Evolutionary conservation across 2,888 invertebrate genomes (phyloP).

Genomic region (Eugnorisma glareosa): DNA sequence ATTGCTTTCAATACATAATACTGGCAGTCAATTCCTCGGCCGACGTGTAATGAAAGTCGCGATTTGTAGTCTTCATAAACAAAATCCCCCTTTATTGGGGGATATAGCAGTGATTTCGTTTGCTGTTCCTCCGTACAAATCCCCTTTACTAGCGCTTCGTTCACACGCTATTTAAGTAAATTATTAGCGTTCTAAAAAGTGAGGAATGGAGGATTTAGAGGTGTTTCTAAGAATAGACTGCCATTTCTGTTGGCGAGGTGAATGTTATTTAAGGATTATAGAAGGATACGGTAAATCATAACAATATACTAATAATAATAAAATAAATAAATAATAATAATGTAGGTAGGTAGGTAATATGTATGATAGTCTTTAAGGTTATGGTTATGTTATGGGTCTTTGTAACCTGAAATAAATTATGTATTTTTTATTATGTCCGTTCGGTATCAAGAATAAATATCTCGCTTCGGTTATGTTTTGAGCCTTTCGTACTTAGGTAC

Average conservation of each 20-base stretch:
- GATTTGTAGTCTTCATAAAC: conserved; percentile 89
- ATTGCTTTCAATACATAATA: conserved; percentile 87
- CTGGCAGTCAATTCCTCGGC: conserved; percentile 83
- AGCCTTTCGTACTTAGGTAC: not conserved
- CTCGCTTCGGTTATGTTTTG: not conserved
- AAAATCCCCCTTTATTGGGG: conserved; percentile 87
- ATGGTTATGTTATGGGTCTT: too few species aligned
- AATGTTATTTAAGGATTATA: conserved; percentile 2
- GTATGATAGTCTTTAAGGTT: too few species aligned
- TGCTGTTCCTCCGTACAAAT: conserved; percentile 66
- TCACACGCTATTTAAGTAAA: conserved; percentile 65
- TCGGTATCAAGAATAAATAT: not conserved
- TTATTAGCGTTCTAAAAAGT: conserved; percentile 59
- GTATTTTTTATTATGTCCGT: too few species aligned
- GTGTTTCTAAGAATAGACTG: conserved; percentile 26
- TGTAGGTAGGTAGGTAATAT: too few species aligned
- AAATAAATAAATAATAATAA: too few species aligned
- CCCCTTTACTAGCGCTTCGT: conserved; percentile 56
- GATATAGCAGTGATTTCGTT: conserved; percentile 85
- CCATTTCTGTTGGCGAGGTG: not conserved
- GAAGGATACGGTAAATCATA: not conserved
- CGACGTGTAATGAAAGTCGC: conserved; percentile 81
- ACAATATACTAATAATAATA: too few species aligned
- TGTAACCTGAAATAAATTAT: too few species aligned
- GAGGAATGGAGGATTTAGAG: conserved; percentile 38